Base-by-base conservation (phyloP, 2,888 invertebrate genomes). In the Sipha maydis region DNA sequence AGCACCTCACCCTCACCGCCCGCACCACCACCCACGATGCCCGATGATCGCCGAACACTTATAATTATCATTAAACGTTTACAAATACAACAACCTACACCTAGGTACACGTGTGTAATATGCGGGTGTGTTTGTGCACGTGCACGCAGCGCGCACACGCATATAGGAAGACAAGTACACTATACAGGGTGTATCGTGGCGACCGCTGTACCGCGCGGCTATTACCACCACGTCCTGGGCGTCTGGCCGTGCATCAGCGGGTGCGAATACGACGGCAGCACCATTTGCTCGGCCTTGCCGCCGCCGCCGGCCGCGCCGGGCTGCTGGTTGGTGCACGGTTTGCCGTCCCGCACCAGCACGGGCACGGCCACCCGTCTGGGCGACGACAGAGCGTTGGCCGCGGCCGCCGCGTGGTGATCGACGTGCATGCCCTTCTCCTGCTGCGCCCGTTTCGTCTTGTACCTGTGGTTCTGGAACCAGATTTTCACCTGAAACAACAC, bases 381-480 rank as follows among this genome's bases (percentile, higher is more conserved):
- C 0, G 98, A 97, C 76, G 96, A 95, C 91, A 95, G 91, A 0
- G 94, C 94, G 85, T 93, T 94, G 90, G 90, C 90, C 61, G 90
- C 90, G 76, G 90, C 90, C 90, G 92, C 90, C 25, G 92, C 91
- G 67, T 90, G 90, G 38, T 89, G 89, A 67, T 90, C 90, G 78
- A 90, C 90, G 89, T 91, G 90, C 89, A 91, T 89, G 56, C 91
- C 96, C 92, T 98, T 97, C 92, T 99, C 99, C 91, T 97, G 97
- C 89, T 97, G 96, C 0, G 99, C 97, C n/a, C 99, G 94, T 93
- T 99, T 99, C 91, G 99, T 98, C 94, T 99, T 99, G 93, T 99
- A 99, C 91, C 98, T 95, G 92, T 99, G 99, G 92, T 99, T 99
- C 92, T 99, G 99, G 93, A 99, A 99, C 99, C 99, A 99, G 91